Conservation (phyloP, 2,113 vertebrate species). For the Ancistrus triradiatus region DNA sequence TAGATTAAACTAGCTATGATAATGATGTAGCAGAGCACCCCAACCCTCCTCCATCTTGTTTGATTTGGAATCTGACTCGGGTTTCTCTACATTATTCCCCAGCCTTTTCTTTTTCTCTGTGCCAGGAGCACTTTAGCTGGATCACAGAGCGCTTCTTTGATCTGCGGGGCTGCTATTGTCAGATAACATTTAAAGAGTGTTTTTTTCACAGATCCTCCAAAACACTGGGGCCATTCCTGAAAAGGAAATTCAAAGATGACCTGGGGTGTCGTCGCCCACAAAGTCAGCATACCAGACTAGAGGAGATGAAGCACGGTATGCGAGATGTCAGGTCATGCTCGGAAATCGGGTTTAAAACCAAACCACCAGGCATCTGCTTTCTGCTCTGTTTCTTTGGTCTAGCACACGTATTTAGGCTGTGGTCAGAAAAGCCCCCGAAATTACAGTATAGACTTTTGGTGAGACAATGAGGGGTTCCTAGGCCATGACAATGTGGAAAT, state of each 20-base stretch:
- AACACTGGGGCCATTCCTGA: background rate
- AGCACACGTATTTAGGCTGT: conserved; percentile 48
- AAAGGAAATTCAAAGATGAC: conserved; percentile 15
- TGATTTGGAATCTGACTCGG: conserved; percentile 1
- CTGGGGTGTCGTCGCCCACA: background rate
- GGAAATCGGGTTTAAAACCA: background rate
- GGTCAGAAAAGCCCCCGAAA: conserved; percentile 59
- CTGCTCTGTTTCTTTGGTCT: background rate
- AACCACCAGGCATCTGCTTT: background rate
- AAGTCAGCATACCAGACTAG: background rate
- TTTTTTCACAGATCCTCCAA: conserved; percentile 1
- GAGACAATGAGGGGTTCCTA: conserved; percentile 54
- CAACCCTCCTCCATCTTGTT: background rate
- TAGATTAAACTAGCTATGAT: background rate
- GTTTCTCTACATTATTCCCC: background rate
- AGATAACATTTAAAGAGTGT: conserved; percentile 3
- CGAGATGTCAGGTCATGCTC: conserved; percentile 4
- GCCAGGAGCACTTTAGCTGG: background rate
- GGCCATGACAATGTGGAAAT: conserved; percentile 58
- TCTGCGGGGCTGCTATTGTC: conserved; percentile 6
- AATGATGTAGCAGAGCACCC: background rate
- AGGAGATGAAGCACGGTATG: conserved; percentile 2
- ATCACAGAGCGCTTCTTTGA: conserved; percentile 15
- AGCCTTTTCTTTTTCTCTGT: background rate
- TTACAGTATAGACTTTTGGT: conserved; percentile 53